A percentile compares a stretch with the other conserved stretches of the same genome.
phyloP scores from a whole-genome alignment of 2,797 vertebrate species.

The Micromesistius poutassou region DNA sequence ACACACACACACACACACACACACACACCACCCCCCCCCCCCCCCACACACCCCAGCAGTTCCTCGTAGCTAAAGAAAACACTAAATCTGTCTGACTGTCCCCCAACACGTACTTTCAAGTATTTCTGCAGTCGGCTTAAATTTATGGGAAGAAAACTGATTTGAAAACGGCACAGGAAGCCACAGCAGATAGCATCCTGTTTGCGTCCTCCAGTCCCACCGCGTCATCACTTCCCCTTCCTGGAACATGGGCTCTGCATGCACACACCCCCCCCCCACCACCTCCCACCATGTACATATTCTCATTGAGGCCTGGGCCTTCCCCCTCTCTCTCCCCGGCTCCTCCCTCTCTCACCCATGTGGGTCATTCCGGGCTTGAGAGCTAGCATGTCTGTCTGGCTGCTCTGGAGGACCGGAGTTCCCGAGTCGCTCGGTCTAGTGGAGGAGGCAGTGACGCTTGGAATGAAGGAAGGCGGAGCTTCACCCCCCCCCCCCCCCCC shows the following conservation, averaged over 20 bases:
- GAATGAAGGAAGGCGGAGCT: neutral
- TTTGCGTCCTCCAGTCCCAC: slow-evolving; percentile 72
- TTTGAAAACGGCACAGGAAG: slow-evolving; percentile 75
- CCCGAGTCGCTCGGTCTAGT: neutral
- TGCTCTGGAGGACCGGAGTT: no score
- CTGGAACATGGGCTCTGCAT: slow-evolving; percentile 66
- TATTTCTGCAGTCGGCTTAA: slow-evolving; percentile 45
- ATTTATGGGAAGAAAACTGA: slow-evolving; percentile 61
- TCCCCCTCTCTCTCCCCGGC: slow-evolving; percentile 25
- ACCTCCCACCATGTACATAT: slow-evolving; percentile 62
- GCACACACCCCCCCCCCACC: slow-evolving; percentile 46
- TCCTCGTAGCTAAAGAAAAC: neutral
- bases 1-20: no score
- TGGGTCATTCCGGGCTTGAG: neutral
- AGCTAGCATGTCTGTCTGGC: no score
- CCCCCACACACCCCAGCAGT: no score
- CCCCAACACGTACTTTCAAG: slow-evolving; percentile 3
- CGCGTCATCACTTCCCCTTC: slow-evolving; percentile 76
- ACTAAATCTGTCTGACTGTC: neutral
- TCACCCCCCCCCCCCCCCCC: no score
- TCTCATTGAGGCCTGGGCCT: slow-evolving; percentile 35
- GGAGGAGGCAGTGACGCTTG: neutral
- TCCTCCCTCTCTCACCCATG: slow-evolving; percentile 28
- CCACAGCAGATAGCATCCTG: slow-evolving; percentile 74
- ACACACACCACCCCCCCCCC: no score